Percentiles rank a stretch among this genome's conserved stretches.
Conservation (phyloP, 2,888 invertebrate genomes). For the Ennomos quercinarius region DNA sequence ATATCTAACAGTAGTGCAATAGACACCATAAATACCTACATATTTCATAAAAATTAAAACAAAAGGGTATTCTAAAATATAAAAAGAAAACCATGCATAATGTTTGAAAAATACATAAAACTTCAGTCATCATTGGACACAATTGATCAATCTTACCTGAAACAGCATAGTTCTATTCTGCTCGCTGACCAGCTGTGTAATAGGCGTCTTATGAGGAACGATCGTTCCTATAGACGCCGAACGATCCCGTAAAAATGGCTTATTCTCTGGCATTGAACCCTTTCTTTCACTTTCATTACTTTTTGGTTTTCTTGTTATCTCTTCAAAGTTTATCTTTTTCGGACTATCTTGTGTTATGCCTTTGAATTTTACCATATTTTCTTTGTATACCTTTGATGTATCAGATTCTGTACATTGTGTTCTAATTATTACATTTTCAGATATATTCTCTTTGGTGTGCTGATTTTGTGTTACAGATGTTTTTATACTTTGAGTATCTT, state of each 20-base stretch:
- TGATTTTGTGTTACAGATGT: constrained; percentile 5
- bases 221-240: constrained; percentile 87
- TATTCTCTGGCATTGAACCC: constrained; percentile 66
- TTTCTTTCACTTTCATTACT: constrained; percentile 39
- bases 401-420: constrained; percentile 1
- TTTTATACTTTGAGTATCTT: not conserved
- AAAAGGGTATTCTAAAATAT: not conserved
- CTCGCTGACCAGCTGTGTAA: constrained; percentile 84
- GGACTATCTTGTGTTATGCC: constrained; percentile 31
- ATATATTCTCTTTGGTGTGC: constrained; percentile 5
- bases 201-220: constrained; percentile 74
- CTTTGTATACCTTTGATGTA: constrained; percentile 7
- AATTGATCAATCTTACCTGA: constrained; percentile 81
- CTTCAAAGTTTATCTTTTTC: constrained; percentile 60
- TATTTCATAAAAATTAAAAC: not conserved
- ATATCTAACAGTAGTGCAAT: too few relatives aligned
- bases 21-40: too few relatives aligned
- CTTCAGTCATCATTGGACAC: too few relatives aligned
- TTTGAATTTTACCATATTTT: constrained; percentile 10
- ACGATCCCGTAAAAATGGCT: constrained; percentile 81
- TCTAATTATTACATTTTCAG: not conserved
- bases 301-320: constrained; percentile 56
- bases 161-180: constrained; percentile 98
- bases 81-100: too few relatives aligned
- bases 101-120: too few relatives aligned